A percentile compares a stretch with the other conserved stretches of the same genome.
These are phyloP conservation scores for Himalopsyche tibetana DNA, from an alignment of 2,888 invertebrate genomes.

Conservation along the genomic window DNA sequence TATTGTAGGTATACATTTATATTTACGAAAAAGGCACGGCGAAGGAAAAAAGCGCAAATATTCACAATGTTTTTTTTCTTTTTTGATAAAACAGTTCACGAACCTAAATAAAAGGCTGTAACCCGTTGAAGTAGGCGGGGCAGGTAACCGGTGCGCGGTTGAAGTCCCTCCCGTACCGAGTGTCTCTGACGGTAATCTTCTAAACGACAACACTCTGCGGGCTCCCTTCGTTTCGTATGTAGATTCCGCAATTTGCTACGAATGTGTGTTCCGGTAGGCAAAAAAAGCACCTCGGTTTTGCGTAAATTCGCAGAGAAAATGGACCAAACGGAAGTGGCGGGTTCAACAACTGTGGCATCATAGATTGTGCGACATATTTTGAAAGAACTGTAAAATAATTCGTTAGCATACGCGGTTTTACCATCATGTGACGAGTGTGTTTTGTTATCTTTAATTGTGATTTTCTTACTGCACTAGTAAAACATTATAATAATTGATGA, in stretches of 20 bases:
- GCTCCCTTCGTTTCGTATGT: conserved; percentile 28
- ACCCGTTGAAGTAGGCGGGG: not conserved
- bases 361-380: too few species aligned
- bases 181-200: conserved; percentile 14
- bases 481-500: too few species aligned
- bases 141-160: conserved; percentile 26
- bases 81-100: not conserved
- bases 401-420: too few species aligned
- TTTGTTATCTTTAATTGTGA: too few species aligned
- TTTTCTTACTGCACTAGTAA: too few species aligned
- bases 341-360: too few species aligned
- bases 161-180: not conserved
- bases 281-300: not conserved
- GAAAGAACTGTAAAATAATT: too few species aligned
- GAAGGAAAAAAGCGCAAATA: not conserved
- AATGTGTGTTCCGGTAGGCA: conserved; percentile 3
- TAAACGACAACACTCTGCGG: conserved; percentile 34
- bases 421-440: too few species aligned
- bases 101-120: not conserved
- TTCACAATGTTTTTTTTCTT: not conserved
- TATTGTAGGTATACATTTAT: too few species aligned
- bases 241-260: conserved; percentile 35
- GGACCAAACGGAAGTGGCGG: too few species aligned
- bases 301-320: too few species aligned
- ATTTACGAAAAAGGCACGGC: not conserved